phyloP scores from a whole-genome alignment of 1,140 invertebrate species.

The Drosophila santomea region DNA sequence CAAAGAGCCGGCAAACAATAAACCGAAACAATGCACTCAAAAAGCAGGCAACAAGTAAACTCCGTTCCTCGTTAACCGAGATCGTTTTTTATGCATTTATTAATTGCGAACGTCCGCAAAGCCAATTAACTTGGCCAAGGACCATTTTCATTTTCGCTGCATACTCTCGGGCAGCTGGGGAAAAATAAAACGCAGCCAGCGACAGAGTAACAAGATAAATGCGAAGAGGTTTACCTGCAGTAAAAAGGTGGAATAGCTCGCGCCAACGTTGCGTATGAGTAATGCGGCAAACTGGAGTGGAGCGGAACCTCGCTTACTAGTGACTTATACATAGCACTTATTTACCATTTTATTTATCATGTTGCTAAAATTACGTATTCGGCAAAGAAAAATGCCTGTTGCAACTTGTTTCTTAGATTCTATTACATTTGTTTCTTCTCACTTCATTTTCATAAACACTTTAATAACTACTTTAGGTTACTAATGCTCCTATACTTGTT shows the following conservation, averaged over 20 bases:
- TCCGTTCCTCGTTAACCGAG: not conserved
- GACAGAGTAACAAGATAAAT: constrained; percentile 21
- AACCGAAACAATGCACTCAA: not conserved
- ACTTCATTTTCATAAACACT: no score
- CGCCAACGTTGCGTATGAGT: constrained; percentile 6
- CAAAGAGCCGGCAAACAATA: constrained; percentile 20
- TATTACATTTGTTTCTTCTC: no score
- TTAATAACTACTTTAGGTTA: not conserved
- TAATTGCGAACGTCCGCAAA: constrained; percentile 24
- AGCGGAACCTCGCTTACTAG: not conserved
- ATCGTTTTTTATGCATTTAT: constrained; percentile 25
- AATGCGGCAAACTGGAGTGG: not conserved
- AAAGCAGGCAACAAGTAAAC: constrained; percentile 4
- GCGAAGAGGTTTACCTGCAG: constrained; percentile 9
- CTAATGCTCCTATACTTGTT: no score
- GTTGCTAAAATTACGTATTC: no score
- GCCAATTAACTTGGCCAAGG: constrained; percentile 30
- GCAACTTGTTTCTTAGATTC: no score
- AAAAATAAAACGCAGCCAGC: not conserved
- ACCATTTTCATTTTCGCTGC: constrained; percentile 13
- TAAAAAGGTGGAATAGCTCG: not conserved
- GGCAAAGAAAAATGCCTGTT: not conserved
- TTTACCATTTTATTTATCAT: not conserved
- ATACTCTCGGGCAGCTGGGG: constrained; percentile 7
- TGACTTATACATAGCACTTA: constrained; percentile 5